phyloP scores from a whole-genome alignment of 2,888 invertebrate species.

The Belgica antarctica region DNA sequence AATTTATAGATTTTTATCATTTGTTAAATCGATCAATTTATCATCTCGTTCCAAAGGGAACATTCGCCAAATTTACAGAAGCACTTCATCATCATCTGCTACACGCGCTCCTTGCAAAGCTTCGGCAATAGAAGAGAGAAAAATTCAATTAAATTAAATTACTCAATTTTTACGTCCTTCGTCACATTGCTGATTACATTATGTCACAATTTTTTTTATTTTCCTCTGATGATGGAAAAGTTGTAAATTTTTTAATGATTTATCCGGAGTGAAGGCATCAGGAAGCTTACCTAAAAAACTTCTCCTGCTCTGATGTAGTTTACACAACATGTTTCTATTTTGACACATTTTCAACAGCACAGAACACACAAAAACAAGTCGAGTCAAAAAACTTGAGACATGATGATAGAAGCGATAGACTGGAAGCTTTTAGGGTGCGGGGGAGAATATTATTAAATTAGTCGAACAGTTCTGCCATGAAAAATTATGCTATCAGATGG shows the following conservation, averaged over 20 bases:
- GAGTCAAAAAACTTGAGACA: neutral
- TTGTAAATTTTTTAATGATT: constrained; percentile 15
- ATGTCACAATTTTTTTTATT: constrained; percentile 36
- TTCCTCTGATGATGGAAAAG: constrained; percentile 30
- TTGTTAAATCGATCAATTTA: constrained; percentile 39
- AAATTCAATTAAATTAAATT: constrained; percentile 26
- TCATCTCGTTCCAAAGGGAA: constrained; percentile 29
- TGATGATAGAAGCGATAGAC: neutral
- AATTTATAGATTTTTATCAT: constrained; percentile 30
- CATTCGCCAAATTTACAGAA: constrained; percentile 14
- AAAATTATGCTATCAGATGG: neutral
- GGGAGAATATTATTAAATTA: constrained; percentile 14
- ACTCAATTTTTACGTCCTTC: constrained; percentile 36
- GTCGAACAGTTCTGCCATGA: constrained; percentile 21
- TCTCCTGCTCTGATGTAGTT: constrained; percentile 9
- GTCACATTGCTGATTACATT: constrained; percentile 36
- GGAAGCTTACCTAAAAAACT: too few relatives aligned
- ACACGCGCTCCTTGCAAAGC: neutral
- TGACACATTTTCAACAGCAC: constrained; percentile 2
- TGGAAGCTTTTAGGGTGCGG: neutral
- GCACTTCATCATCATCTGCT: constrained; percentile 33
- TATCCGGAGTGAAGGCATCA: neutral
- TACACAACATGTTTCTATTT: neutral
- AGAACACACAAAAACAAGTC: too few relatives aligned
- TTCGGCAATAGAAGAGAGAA: neutral